Evolutionary conservation across 2,113 vertebrate species (phyloP), one percentile per base, ranked within the genome.

Genomic region (Sula dactylatra): DNA sequence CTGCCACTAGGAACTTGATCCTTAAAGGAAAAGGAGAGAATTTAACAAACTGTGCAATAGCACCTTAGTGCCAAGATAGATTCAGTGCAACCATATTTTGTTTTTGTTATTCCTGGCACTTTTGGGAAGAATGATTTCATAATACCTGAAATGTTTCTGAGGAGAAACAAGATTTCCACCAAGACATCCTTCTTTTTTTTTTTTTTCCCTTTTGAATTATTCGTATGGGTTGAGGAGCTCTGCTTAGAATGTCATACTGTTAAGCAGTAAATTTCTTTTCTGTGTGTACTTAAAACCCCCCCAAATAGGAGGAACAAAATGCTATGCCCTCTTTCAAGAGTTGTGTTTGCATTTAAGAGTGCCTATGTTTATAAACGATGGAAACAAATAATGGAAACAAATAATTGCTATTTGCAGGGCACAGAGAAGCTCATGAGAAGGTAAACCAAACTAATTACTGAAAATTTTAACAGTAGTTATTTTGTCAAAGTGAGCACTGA

Each of bases 61-160:
- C n/a, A 77, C 79, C 40, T 90, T 66, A 19, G 17, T 86, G 62
- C 34, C 74, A 80, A 70, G 70, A 71, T 13, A 77, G 65, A 89
- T 45, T 36, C 87, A 79, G 79, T 72, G 36, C 36, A 74, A 89
- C 74, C 7, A 27, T 77, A 14, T 82, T 84, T 88, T 90, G 61
- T 59, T 66, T 87, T 10, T 96, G 58, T 94, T 97, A 81, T 95
- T 96, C 38, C 82, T 97, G 91, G 85, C 89, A 61, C 62, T 87
- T 84, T 42, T 38, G 11, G 10, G 54, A 67, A 70, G 34, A 64
- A 78, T 90, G 38, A 90, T 97, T 97, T 97, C 66, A 59, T 70
- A 95, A 93, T 16, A 32, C 62, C 69, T 86, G 44, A 72, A 88
- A 83, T 90, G 47, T 86, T 94, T 96, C 88, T 94, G 73, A 86